A percentile compares a stretch with the other conserved stretches of the same genome.
Evolutionary conservation across 2,113 vertebrate species (phyloP).

Genomic region (Marcusenius ussheri): DNA sequence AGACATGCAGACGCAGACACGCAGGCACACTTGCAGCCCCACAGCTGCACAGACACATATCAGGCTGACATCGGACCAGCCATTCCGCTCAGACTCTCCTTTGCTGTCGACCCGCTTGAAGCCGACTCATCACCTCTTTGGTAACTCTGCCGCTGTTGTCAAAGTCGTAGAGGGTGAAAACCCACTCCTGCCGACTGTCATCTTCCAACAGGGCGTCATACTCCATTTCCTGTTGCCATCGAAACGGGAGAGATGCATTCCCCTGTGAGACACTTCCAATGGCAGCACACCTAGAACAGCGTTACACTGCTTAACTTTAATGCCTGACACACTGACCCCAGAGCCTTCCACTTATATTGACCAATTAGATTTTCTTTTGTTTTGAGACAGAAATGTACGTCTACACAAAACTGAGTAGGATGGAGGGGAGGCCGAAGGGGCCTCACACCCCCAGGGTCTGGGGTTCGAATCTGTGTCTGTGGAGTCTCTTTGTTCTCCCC

Average conservation of each 20-base stretch:
- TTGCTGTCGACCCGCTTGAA: too few relatives aligned
- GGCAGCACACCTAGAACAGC: not conserved
- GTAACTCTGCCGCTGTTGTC: constrained; percentile 81
- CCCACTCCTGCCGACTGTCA: constrained; percentile 79
- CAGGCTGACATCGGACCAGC: not conserved
- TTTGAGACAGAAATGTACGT: not conserved
- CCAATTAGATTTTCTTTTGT: not conserved
- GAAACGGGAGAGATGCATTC: constrained; percentile 5
- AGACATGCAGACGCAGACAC: not conserved
- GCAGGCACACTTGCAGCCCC: not conserved
- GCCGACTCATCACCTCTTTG: constrained; percentile 64
- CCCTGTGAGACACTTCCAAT: not conserved
- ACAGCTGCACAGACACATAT: not conserved
- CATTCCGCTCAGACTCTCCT: not conserved
- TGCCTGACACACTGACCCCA: not conserved
- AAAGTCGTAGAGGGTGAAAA: constrained; percentile 82
- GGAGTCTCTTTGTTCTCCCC: not conserved
- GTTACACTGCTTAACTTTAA: not conserved
- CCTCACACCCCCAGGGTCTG: not conserved
- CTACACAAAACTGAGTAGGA: not conserved
- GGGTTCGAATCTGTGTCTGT: not conserved
- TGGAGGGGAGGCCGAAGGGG: not conserved
- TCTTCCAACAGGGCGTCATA: constrained; percentile 68
- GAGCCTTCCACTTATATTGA: not conserved
- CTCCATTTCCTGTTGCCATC: constrained; percentile 64